These are phyloP conservation scores for Hybos culiciformis DNA, from an alignment of 2,888 invertebrate species.

Conservation along the genomic window DNA sequence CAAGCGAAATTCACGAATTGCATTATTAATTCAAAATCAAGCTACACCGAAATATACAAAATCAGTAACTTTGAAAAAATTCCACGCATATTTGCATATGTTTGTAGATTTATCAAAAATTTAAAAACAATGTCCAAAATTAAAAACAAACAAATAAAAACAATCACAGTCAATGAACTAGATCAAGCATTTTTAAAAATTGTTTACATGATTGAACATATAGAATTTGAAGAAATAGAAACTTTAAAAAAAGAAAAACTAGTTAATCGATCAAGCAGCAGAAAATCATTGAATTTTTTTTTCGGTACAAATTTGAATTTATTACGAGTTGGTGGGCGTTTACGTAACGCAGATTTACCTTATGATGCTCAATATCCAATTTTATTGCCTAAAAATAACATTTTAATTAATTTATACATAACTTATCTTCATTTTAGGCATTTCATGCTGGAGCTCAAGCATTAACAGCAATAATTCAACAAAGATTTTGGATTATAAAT, in stretches of 20 bases:
- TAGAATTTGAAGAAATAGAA: constrained; percentile 2
- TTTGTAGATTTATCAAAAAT: constrained; percentile 6
- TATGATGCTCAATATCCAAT: constrained; percentile 18
- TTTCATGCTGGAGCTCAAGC: constrained; percentile 10
- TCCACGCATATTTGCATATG: constrained; percentile 7
- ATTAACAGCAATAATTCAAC: constrained; percentile 7
- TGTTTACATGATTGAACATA: constrained; percentile 3
- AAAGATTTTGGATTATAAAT: constrained; percentile 12
- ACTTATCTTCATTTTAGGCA: constrained; percentile 6
- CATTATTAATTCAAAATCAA: neutral
- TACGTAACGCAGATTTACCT: constrained; percentile 15
- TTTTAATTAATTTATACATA: constrained; percentile 6
- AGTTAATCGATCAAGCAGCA: constrained; percentile 3
- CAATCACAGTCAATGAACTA: constrained; percentile 2
- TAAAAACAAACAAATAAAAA: neutral
- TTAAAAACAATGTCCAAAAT: neutral
- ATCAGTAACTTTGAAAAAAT: constrained; percentile 4
- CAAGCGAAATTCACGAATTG: neutral
- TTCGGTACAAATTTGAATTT: constrained; percentile 13
- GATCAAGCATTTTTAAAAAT: constrained; percentile 5
- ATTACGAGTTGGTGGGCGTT: constrained; percentile 21
- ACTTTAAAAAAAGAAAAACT: neutral
- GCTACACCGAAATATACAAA: neutral
- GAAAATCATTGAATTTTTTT: constrained; percentile 13
- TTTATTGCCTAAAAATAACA: constrained; percentile 17